Evolutionary conservation across 2,888 invertebrate genomes (phyloP).

Genomic region (Amblyteles armatorius): DNA sequence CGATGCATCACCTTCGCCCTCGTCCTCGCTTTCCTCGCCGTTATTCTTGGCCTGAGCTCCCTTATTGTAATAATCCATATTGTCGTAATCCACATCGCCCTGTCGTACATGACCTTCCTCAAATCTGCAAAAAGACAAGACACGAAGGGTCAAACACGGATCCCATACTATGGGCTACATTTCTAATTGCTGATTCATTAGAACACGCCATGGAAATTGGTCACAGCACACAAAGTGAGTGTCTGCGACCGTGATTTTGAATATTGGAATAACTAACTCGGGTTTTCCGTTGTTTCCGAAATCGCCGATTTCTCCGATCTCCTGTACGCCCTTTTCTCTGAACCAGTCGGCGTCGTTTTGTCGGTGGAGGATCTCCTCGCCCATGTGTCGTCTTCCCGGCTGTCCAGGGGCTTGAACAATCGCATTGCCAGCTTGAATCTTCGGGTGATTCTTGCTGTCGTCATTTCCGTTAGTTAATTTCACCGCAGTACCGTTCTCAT

Average conservation of each 20-base stretch:
- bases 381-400: slow-evolving; percentile 68
- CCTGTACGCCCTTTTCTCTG: slow-evolving; percentile 79
- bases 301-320: slow-evolving; percentile 79
- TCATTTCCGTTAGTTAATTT: slow-evolving; percentile 57
- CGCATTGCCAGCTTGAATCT: slow-evolving; percentile 54
- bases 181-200: background rate
- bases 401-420: slow-evolving; percentile 67
- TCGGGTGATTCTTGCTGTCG: slow-evolving; percentile 60
- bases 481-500: slow-evolving; percentile 57
- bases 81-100: slow-evolving; percentile 80
- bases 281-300: slow-evolving; percentile 78
- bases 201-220: no score
- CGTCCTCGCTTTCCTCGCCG: slow-evolving; percentile 81
- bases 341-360: slow-evolving; percentile 73
- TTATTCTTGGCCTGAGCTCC: slow-evolving; percentile 79
- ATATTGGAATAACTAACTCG: slow-evolving; percentile 71
- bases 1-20: slow-evolving; percentile 78
- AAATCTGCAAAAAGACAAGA: slow-evolving; percentile 71
- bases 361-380: slow-evolving; percentile 72
- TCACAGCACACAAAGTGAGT: background rate
- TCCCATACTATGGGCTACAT: background rate
- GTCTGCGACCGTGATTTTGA: background rate
- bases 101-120: slow-evolving; percentile 76
- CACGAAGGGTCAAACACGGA: background rate
- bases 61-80: slow-evolving; percentile 78